Evolutionary conservation across 2,113 vertebrate genomes (phyloP).

Genomic region (Erpornis zantholeuca): DNA sequence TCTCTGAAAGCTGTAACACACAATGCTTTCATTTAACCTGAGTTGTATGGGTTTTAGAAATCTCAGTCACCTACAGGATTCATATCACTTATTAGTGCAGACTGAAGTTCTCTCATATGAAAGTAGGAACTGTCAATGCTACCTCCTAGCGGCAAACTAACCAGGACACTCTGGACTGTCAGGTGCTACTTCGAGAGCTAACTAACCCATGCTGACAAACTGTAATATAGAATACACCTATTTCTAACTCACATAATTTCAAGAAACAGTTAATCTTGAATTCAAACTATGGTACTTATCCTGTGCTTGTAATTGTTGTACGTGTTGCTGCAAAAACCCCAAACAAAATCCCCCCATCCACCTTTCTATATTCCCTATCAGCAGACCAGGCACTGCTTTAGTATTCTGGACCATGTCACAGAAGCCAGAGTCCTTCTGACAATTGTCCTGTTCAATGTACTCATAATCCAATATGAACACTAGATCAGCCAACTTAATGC

Average conservation of each 20-base stretch:
- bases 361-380: not conserved
- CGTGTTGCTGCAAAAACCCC: not conserved
- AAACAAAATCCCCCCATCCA: not conserved
- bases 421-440: not conserved
- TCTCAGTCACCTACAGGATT: not conserved
- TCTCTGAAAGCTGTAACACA: conserved; percentile 88
- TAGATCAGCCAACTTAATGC: not conserved
- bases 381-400: not conserved
- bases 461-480: not conserved
- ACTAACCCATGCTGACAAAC: not conserved
- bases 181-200: not conserved
- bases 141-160: not conserved
- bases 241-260: not conserved
- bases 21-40: not conserved
- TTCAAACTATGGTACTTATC: not conserved
- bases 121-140: not conserved
- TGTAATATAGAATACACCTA: not conserved
- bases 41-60: not conserved
- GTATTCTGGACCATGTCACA: not conserved
- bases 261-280: not conserved
- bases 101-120: not conserved
- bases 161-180: not conserved
- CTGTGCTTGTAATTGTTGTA: not conserved
- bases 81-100: not conserved
- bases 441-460: not conserved